Evolutionary conservation across 2,113 vertebrate genomes (phyloP).

Genomic region (Eupsittula cactorum): DNA sequence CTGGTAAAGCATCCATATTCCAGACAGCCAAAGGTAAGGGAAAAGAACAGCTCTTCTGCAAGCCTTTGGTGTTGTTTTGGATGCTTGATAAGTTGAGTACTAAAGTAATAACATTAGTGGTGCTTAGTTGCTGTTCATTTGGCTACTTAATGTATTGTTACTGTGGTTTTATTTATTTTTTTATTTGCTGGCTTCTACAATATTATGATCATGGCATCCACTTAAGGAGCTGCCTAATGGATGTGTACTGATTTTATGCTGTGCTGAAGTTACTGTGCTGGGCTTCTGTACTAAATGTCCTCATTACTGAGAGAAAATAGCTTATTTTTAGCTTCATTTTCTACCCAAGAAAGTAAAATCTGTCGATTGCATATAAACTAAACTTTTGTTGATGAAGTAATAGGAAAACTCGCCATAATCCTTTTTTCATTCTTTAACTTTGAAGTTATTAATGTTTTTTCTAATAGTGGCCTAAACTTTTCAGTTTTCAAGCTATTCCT

Average conservation of each 20-base stretch:
- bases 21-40: conserved; percentile 61
- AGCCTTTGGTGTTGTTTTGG: conserved; percentile 40
- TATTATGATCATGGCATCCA: neutral
- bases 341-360: neutral
- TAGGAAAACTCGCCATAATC: neutral
- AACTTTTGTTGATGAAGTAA: neutral
- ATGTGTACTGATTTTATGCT: neutral
- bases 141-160: conserved; percentile 18
- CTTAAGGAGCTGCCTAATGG: neutral
- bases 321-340: neutral
- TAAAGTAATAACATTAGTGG: neutral
- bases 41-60: conserved; percentile 14
- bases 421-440: neutral
- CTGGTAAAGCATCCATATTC: conserved; percentile 29
- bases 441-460: neutral
- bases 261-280: conserved; percentile 25
- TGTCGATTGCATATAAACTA: neutral
- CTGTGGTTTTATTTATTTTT: neutral
- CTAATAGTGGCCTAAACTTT: neutral
- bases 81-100: conserved; percentile 21
- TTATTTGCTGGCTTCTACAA: conserved; percentile 36
- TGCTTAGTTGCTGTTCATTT: conserved; percentile 22
- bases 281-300: neutral
- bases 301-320: neutral
- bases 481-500: neutral